A percentile compares a stretch with the other conserved stretches of the same genome.
Conservation (phyloP, 2,888 invertebrate species). For the Nesidiocoris tenuis region DNA sequence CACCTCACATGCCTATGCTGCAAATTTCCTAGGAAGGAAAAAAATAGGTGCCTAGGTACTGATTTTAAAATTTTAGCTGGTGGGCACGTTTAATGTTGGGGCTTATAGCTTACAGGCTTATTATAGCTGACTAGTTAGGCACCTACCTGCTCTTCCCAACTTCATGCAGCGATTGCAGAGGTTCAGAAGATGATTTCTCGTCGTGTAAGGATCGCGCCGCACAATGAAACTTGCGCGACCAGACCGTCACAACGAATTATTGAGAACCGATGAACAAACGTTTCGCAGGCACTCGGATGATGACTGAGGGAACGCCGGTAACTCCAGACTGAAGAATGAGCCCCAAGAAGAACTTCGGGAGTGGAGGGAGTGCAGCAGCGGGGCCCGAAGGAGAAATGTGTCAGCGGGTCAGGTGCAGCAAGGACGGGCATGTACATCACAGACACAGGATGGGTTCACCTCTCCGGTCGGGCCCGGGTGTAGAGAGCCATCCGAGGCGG, state of each 20-base stretch:
- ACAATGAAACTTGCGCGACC: neutral
- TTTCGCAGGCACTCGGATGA: slow-evolving; percentile 11
- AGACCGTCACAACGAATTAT: slow-evolving; percentile 12
- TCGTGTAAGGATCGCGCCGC: neutral
- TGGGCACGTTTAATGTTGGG: no score
- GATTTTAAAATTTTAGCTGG: no score
- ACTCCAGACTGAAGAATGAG: slow-evolving; percentile 5
- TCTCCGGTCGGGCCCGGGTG: neutral
- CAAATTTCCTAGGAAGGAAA: no score
- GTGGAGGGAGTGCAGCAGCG: neutral
- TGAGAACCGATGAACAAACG: neutral
- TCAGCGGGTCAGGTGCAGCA: slow-evolving; percentile 40
- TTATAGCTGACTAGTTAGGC: no score
- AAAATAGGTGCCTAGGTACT: no score
- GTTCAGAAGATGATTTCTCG: no score
- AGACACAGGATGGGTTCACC: neutral
- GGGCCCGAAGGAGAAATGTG: slow-evolving; percentile 21
- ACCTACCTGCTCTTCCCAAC: slow-evolving; percentile 20
- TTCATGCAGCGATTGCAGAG: slow-evolving; percentile 14
- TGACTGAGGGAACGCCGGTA: slow-evolving; percentile 17
- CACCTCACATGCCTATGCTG: no score
- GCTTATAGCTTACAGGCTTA: no score
- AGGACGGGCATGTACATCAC: slow-evolving; percentile 24
- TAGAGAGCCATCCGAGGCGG: neutral
- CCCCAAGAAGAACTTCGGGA: slow-evolving; percentile 1